Conservation (phyloP, 1,140 invertebrate genomes). For the Dermatophagoides farinae region DNA sequence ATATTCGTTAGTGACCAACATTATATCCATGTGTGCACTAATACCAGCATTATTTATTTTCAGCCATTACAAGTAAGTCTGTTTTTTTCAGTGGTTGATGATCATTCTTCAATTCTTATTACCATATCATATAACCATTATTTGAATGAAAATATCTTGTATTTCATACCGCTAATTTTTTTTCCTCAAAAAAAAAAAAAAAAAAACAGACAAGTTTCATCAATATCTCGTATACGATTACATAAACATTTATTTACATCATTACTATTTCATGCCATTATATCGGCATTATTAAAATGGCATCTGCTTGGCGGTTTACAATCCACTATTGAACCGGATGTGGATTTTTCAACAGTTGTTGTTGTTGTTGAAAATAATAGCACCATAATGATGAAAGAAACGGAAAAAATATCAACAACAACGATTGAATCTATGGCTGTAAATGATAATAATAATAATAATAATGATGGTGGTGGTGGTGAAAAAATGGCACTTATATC, state of each 20-base stretch:
- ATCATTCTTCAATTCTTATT: no score
- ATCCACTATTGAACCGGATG: constrained; percentile 12
- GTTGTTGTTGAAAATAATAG: neutral
- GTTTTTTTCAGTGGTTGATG: neutral
- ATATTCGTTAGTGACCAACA: constrained; percentile 22
- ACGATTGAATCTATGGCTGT: neutral
- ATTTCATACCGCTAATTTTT: neutral
- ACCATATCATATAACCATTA: neutral
- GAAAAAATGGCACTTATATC: constrained; percentile 13
- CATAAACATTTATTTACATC: constrained; percentile 35
- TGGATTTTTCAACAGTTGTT: neutral
- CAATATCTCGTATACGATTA: constrained; percentile 28
- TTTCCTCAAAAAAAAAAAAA: neutral
- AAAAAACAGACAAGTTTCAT: constrained; percentile 19
- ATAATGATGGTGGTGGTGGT: neutral
- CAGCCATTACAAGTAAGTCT: constrained; percentile 23
- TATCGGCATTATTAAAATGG: constrained; percentile 16
- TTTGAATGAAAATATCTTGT: neutral
- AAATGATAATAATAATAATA: neutral
- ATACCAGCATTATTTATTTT: constrained; percentile 30
- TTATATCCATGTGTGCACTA: constrained; percentile 26
- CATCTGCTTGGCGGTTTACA: constrained; percentile 21
- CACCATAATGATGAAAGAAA: neutral
- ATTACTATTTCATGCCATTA: constrained; percentile 29
- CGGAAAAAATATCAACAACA: neutral